phyloP scores from a whole-genome alignment of 92 coral and sea anemone species.

The Epizoanthus ramosus region DNA sequence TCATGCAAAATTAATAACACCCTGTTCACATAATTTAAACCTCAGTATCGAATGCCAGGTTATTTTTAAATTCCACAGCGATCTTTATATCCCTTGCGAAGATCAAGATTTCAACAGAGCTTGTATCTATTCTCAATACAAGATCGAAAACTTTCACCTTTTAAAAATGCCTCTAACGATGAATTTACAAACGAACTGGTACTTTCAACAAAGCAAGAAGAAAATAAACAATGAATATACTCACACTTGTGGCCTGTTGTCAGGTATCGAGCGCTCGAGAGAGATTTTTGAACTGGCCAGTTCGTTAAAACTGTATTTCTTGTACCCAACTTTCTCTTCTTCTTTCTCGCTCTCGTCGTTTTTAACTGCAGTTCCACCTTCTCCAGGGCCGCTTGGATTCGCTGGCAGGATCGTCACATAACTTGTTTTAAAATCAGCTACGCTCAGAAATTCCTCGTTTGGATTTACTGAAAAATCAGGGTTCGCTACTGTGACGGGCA shows the following conservation, averaged over 20 bases:
- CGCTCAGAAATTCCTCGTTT: conserved; percentile 41
- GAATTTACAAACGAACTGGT: conserved; percentile 14
- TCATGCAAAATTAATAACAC: conserved; percentile 42
- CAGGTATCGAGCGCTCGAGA: conserved; percentile 85
- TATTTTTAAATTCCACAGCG: no score
- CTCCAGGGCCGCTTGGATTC: conserved; percentile 64
- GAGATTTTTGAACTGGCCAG: conserved; percentile 90
- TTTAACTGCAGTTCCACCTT: conserved; percentile 63
- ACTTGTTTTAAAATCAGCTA: conserved; percentile 61
- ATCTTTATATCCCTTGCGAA: no score
- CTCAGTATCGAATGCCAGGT: background rate
- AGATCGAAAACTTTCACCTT: background rate
- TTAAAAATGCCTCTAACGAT: background rate
- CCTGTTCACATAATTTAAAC: conserved; percentile 4
- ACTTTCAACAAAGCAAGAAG: conserved; percentile 4
- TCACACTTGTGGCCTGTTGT: conserved; percentile 87
- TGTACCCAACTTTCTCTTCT: conserved; percentile 66
- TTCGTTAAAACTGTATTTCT: conserved; percentile 87
- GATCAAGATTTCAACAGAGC: no score
- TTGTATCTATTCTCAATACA: background rate
- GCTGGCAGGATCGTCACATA: conserved; percentile 68
- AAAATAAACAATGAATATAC: conserved; percentile 43
- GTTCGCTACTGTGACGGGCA: conserved; percentile 3
- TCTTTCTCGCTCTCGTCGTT: conserved; percentile 51
- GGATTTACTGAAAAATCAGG: background rate